phyloP scores from a whole-genome alignment of 2,113 vertebrate species.

The Urocitellus parryii region DNA sequence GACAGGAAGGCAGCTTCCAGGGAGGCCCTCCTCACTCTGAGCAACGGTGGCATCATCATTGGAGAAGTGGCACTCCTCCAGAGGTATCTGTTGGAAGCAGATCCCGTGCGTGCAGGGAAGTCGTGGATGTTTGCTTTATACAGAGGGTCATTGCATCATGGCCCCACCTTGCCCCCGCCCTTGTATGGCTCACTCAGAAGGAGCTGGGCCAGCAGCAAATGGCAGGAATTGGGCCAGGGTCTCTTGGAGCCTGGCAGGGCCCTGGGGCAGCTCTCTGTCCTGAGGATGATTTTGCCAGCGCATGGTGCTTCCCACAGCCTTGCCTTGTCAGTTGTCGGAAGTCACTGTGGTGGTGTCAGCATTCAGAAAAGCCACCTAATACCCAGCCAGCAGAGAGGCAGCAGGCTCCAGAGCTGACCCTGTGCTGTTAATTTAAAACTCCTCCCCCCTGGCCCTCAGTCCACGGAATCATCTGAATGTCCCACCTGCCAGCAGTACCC shows the following conservation, averaged over 20 bases:
- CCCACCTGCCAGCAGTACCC: background rate
- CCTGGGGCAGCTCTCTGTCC: background rate
- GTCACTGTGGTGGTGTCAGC: background rate
- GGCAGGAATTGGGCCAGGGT: background rate
- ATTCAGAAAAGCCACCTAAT: accelerated
- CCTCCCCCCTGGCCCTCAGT: background rate
- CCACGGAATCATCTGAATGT: background rate
- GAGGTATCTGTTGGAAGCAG: background rate
- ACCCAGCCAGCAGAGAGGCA: accelerated
- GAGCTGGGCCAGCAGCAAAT: background rate
- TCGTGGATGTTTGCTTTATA: background rate
- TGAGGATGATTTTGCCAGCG: background rate
- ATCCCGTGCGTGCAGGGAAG: background rate
- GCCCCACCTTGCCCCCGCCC: constrained; percentile 43
- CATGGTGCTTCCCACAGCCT: background rate
- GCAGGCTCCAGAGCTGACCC: background rate
- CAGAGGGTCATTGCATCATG: background rate
- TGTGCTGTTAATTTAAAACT: background rate
- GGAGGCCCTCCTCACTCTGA: constrained; percentile 61
- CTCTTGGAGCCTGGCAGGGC: background rate
- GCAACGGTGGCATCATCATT: constrained; percentile 27
- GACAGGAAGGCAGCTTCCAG: constrained; percentile 3
- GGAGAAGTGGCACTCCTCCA: background rate
- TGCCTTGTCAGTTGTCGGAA: too few relatives aligned
- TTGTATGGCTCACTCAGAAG: constrained; percentile 30